A percentile compares a stretch with the other conserved stretches of the same genome.
phyloP scores from a whole-genome alignment of 2,888 invertebrate genomes.

The Clostera curtula region DNA sequence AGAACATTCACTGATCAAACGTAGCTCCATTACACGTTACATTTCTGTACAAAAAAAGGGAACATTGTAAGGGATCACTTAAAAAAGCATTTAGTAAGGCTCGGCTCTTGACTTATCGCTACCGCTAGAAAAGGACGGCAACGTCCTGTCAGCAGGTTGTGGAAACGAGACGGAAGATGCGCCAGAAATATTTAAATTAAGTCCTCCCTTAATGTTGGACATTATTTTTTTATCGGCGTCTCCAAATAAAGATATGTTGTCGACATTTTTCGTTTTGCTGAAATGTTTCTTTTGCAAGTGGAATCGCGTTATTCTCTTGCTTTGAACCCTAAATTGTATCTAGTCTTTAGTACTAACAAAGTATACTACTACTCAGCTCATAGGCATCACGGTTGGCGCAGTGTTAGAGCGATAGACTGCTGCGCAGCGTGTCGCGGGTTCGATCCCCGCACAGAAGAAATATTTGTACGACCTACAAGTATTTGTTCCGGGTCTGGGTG shows the following conservation, averaged over 20 bases:
- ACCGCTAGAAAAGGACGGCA: constrained; percentile 29
- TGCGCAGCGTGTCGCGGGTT: no score
- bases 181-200: constrained; percentile 70
- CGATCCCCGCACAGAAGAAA: no score
- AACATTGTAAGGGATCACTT: constrained; percentile 50
- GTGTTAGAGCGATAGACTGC: no score
- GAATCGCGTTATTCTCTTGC: no score
- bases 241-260: constrained; percentile 63
- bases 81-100: constrained; percentile 61
- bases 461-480: no score
- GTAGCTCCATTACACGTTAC: constrained; percentile 35
- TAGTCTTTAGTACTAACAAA: no score
- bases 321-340: no score
- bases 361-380: no score
- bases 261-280: constrained; percentile 22
- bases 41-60: constrained; percentile 40
- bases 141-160: constrained; percentile 10
- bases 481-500: no score
- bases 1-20: constrained; percentile 38
- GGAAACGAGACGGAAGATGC: constrained; percentile 29
- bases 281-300: constrained; percentile 31
- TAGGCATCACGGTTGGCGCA: no score
- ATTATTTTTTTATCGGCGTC: constrained; percentile 70
- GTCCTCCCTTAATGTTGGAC: constrained; percentile 63
- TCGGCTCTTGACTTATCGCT: constrained; percentile 54